phyloP scores from a whole-genome alignment of 2,888 invertebrate species.

The Stenodema calcarata region DNA sequence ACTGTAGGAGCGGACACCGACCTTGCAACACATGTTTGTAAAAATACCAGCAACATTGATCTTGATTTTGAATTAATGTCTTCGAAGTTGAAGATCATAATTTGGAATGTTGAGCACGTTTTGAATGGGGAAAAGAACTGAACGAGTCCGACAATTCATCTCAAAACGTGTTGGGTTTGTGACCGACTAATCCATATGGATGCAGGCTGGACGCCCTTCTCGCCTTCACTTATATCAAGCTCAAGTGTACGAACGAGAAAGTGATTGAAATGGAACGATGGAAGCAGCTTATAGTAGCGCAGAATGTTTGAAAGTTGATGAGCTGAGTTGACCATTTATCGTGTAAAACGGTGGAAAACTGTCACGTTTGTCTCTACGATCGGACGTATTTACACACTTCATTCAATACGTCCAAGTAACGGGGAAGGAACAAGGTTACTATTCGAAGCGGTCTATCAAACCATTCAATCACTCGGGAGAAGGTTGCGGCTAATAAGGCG shows the following conservation, averaged over 20 bases:
- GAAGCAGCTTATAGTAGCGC: not conserved
- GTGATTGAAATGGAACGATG: not conserved
- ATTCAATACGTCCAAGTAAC: not conserved
- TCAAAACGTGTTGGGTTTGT: too few relatives aligned
- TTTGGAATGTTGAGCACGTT: too few relatives aligned
- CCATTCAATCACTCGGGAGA: not conserved
- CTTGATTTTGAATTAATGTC: too few relatives aligned
- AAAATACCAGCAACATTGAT: too few relatives aligned
- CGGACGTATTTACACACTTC: not conserved
- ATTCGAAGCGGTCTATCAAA: not conserved
- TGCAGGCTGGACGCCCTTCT: too few relatives aligned
- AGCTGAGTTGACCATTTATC: not conserved
- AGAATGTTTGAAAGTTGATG: not conserved
- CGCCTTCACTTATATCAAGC: too few relatives aligned
- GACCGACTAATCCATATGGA: too few relatives aligned
- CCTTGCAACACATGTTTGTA: too few relatives aligned
- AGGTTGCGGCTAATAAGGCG: conserved; percentile 16
- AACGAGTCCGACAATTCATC: too few relatives aligned
- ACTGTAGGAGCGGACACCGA: too few relatives aligned
- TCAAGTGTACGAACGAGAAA: not conserved
- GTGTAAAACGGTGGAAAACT: not conserved
- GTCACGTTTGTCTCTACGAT: not conserved
- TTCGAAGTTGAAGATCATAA: too few relatives aligned
- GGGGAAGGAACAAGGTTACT: not conserved
- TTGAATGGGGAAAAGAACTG: too few relatives aligned